A percentile compares a stretch with the other conserved stretches of the same genome.
Conservation (phyloP, 2,797 vertebrate genomes). For the Halcyon badia region DNA sequence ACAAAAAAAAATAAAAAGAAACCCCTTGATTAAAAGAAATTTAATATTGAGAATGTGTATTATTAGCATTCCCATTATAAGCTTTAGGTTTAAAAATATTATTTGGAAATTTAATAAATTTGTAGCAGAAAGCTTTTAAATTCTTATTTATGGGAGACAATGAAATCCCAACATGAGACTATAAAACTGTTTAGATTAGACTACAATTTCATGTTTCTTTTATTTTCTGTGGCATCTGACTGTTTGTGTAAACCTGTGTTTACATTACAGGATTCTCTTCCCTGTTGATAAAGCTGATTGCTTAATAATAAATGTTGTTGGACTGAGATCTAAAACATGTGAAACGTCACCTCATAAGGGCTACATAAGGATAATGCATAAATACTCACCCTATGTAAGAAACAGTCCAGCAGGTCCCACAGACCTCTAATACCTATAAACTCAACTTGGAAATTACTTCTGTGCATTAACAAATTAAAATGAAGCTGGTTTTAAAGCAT, state of each 20-base stretch:
- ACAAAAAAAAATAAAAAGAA: background rate
- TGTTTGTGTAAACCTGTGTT: background rate
- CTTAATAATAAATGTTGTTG: background rate
- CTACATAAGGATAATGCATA: background rate
- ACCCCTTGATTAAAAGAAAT: background rate
- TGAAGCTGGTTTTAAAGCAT: background rate
- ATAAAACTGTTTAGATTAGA: background rate
- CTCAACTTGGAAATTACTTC: background rate
- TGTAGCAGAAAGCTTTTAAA: background rate
- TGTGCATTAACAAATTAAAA: background rate
- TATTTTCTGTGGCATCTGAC: background rate
- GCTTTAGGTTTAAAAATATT: background rate
- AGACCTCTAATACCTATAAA: background rate
- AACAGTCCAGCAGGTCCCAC: background rate
- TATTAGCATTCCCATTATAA: background rate
- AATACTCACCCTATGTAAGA: background rate
- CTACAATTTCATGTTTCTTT: background rate
- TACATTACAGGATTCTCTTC: background rate
- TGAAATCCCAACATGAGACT: background rate
- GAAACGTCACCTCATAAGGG: background rate
- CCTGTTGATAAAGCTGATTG: background rate
- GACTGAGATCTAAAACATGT: background rate
- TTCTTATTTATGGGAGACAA: background rate
- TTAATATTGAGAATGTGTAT: background rate
- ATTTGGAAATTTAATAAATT: background rate